Evolutionary conservation across 2,888 invertebrate species (phyloP), one percentile per base, ranked within the genome.

Genomic region (Sisyra nigra): DNA sequence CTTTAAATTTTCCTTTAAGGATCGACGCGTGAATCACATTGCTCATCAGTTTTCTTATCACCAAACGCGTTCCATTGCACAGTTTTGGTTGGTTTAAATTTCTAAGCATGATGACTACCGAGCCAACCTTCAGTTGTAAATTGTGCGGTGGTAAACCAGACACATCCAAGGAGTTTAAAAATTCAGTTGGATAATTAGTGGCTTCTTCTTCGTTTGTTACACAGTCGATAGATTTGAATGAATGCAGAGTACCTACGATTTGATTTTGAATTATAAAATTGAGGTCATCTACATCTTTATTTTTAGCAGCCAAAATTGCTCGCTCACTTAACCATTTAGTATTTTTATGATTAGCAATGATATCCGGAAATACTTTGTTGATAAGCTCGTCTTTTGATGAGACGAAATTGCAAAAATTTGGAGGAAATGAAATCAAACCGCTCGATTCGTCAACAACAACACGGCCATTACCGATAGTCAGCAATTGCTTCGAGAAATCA

Each of bases 381-480:
- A 53, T 49, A 30, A 51, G 49, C 41, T 40, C 40, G 40, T 40
- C 2, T 24, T 40, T 58, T 33, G 46, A 42, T 46, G 49, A 46
- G 38, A 50, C 48, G 7, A 55, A 53, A 40, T 56, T 54, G 44
- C 55, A 57, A 40, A 59, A 55, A 53, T 54, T 55, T 2, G 5
- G n/a, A 15, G 53, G 52, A 52, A 58, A 56, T 51, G 49, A 53
- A 44, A 57, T 57, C 31, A 54, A 55, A 53, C 54, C 52, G 49
- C 48, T 55, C 47, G 49, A 53, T 50, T 54, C 49, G 40, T 55
- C 52, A 44, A 53, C 49, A 51, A 50, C 49, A 17, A 54, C 47
- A 30, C 33, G 51, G 40, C 54, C 54, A 54, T 56, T 55, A 51
- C 54, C 54, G 50, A 56, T 55, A 54, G 48, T 53, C 52, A 57